Conservation (phyloP, 2,113 vertebrate genomes). For the Pollimyrus isidori region DNA sequence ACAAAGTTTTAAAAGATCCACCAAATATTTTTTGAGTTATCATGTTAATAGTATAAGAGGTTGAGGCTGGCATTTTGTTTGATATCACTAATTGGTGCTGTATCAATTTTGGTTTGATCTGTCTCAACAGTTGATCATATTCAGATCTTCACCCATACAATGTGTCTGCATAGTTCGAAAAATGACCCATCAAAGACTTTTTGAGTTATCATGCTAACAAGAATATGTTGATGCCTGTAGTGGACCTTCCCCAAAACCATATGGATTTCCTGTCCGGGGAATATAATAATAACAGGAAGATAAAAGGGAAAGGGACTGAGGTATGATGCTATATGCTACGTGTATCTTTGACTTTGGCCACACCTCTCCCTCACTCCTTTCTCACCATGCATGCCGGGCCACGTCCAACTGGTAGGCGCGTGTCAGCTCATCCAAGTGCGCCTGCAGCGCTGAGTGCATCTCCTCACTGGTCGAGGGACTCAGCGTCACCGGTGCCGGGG, state of each 20-base stretch:
- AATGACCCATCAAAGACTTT: not conserved
- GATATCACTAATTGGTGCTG: not conserved
- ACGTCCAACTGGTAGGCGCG: constrained; percentile 94
- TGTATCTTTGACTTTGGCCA: not conserved
- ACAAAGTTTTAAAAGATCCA: not conserved
- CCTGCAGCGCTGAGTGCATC: constrained; percentile 92
- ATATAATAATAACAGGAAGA: not conserved
- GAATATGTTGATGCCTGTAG: not conserved
- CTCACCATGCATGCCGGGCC: constrained; percentile 88
- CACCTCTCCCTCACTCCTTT: not conserved
- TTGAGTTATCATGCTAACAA: not conserved
- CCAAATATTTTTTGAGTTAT: not conserved
- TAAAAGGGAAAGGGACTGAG: not conserved
- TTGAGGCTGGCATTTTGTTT: not conserved
- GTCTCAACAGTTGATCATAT: not conserved
- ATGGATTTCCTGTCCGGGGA: not conserved
- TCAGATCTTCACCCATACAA: not conserved
- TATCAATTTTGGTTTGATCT: not conserved
- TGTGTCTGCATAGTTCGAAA: not conserved
- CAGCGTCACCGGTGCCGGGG: constrained; percentile 73
- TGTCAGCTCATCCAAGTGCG: constrained; percentile 89
- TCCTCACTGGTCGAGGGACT: constrained; percentile 88
- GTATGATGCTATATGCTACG: not conserved
- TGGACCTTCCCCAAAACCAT: not conserved
- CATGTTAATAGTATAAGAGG: not conserved